Evolutionary conservation across 2,888 invertebrate genomes (phyloP).

Genomic region (Caenorhabditis angaria): DNA sequence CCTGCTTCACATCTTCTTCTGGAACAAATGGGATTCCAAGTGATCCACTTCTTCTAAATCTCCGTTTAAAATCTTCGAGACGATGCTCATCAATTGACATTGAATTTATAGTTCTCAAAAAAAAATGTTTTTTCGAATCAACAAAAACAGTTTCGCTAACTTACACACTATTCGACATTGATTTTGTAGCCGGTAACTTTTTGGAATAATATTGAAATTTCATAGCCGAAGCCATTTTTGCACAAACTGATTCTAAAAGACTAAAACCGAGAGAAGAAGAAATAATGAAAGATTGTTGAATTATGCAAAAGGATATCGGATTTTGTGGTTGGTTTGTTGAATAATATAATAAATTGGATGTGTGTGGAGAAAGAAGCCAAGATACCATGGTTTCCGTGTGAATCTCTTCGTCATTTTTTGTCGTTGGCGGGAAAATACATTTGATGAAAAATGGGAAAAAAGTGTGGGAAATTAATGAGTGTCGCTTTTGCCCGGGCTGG

Average conservation of each 20-base stretch:
- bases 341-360: conserved; percentile 5
- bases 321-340: neutral
- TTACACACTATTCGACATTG: conserved; percentile 56
- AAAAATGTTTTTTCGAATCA: too few relatives aligned
- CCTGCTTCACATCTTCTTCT: conserved; percentile 65
- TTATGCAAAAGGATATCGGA: conserved; percentile 1
- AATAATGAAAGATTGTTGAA: conserved; percentile 5
- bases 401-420: conserved; percentile 1
- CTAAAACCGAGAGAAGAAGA: neutral
- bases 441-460: conserved; percentile 18
- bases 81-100: conserved; percentile 33
- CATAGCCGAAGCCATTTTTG: conserved; percentile 66
- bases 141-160: neutral
- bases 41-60: conserved; percentile 70
- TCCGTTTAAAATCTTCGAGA: conserved; percentile 70
- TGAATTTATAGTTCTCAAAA: conserved; percentile 16
- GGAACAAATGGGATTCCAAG: conserved; percentile 72
- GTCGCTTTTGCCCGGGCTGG: too few relatives aligned
- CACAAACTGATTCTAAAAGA: neutral
- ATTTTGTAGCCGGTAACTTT: conserved; percentile 52
- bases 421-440: conserved; percentile 26
- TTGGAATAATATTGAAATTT: conserved; percentile 68
- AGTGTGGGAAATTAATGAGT: conserved; percentile 4
- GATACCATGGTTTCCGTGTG: conserved; percentile 46
- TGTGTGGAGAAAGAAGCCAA: too few relatives aligned